These are phyloP conservation scores for Tursiops truncatus DNA, from an alignment of 2,113 vertebrate genomes.

Conservation along the genomic window DNA sequence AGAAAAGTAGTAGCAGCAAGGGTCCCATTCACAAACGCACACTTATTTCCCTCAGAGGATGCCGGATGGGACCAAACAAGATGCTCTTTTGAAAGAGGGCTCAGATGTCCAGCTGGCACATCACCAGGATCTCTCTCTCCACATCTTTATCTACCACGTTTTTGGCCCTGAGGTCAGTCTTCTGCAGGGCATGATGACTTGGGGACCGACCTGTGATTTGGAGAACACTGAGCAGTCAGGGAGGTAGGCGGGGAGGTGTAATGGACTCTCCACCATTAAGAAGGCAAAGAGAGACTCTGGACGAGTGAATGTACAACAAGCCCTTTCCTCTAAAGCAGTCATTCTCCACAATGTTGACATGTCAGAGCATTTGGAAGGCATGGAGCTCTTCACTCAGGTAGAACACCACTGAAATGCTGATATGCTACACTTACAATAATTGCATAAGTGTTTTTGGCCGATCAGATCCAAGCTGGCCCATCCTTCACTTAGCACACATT, in stretches of 20 bases:
- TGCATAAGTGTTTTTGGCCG: neutral
- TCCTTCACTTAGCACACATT: neutral
- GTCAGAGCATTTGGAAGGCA: neutral
- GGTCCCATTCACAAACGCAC: conserved; percentile 45
- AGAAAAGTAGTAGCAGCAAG: conserved; percentile 6
- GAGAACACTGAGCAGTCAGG: neutral
- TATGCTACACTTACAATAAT: neutral
- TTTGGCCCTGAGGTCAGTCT: neutral
- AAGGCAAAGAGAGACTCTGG: neutral
- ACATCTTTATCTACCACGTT: neutral
- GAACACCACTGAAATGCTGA: neutral
- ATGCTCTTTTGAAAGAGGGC: neutral
- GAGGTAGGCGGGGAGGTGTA: neutral
- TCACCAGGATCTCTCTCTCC: neutral
- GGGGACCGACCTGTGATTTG: neutral
- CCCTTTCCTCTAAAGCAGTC: neutral
- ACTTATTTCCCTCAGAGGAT: neutral
- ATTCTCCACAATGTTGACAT: neutral
- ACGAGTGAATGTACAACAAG: neutral
- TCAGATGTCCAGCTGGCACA: neutral
- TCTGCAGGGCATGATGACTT: neutral
- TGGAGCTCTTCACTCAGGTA: neutral
- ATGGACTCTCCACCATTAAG: neutral
- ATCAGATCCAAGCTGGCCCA: neutral
- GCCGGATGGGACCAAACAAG: neutral